Evolutionary conservation across 2,888 invertebrate species (phyloP).

Genomic region (Ceraclea dissimilis): DNA sequence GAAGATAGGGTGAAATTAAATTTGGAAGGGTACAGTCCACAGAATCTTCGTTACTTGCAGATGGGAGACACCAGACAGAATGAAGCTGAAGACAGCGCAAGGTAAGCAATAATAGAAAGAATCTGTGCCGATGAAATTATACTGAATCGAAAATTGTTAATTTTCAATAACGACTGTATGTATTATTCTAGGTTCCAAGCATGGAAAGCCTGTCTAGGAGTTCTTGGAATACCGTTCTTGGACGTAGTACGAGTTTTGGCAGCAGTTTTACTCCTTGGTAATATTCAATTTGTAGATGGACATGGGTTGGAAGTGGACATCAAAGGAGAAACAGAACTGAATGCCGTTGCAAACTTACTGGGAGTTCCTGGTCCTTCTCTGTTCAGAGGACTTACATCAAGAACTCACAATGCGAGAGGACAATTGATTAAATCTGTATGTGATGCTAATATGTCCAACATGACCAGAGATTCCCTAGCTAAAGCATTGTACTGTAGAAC

Average conservation of each 20-base stretch:
- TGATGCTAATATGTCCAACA: slow-evolving; percentile 79
- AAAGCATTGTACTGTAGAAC: slow-evolving; percentile 92
- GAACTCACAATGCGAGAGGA: slow-evolving; percentile 71
- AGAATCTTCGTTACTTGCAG: slow-evolving; percentile 75
- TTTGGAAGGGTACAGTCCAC: slow-evolving; percentile 75
- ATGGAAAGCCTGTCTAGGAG: slow-evolving; percentile 87
- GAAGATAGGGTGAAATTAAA: slow-evolving; percentile 84
- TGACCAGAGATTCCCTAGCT: slow-evolving; percentile 82
- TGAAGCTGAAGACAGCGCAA: slow-evolving; percentile 60
- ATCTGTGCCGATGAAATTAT: too few relatives aligned
- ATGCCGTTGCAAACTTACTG: slow-evolving; percentile 77
- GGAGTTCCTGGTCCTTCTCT: slow-evolving; percentile 64
- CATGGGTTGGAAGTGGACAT: slow-evolving; percentile 69
- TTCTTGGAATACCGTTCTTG: slow-evolving; percentile 87
- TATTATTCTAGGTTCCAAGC: slow-evolving; percentile 72
- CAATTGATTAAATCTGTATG: slow-evolving; percentile 74
- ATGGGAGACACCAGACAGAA: slow-evolving; percentile 66
- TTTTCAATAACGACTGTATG: neutral
- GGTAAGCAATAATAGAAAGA: slow-evolving; percentile 30
- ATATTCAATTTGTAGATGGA: slow-evolving; percentile 82
- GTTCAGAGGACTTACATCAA: slow-evolving; percentile 74
- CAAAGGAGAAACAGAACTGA: slow-evolving; percentile 74
- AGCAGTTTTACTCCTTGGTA: slow-evolving; percentile 84
- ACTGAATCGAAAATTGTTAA: neutral
- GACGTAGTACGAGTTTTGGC: slow-evolving; percentile 89